Percentiles rank a stretch among this genome's conserved stretches.
These are phyloP conservation scores for Lates japonicus DNA, from an alignment of 2,797 vertebrate genomes.

Conservation along the genomic window DNA sequence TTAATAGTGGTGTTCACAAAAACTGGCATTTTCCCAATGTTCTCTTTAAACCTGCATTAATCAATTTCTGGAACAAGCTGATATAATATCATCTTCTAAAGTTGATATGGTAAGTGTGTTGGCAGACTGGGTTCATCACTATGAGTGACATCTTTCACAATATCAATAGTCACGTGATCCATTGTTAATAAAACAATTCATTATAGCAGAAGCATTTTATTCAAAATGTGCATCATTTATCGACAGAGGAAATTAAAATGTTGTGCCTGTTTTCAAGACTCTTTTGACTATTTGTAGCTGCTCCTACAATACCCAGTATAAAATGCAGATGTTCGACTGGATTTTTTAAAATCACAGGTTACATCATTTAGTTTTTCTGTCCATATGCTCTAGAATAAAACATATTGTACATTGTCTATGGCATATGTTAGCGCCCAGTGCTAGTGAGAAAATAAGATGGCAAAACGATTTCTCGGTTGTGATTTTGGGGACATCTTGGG, in stretches of 20 bases:
- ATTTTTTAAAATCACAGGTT: background rate
- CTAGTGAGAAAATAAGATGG: constrained; percentile 6
- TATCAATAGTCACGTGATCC: background rate
- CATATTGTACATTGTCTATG: background rate
- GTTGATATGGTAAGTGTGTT: background rate
- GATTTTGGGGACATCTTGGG: constrained; percentile 4
- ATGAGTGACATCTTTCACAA: constrained; percentile 9
- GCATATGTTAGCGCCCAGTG: background rate
- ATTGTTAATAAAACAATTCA: background rate
- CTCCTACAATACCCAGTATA: background rate
- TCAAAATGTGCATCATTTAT: too few relatives aligned
- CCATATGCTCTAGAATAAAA: background rate
- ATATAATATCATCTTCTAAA: background rate
- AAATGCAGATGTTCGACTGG: background rate
- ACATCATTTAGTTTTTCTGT: constrained; percentile 1
- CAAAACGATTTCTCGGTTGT: background rate
- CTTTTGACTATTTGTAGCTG: background rate
- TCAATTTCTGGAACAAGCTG: background rate
- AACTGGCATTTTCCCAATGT: background rate
- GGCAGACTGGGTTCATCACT: background rate
- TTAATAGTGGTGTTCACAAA: constrained; percentile 6
- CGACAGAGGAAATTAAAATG: too few relatives aligned
- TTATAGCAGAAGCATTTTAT: background rate
- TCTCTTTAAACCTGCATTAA: constrained; percentile 3
- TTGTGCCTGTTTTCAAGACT: background rate